A percentile compares a stretch with the other conserved stretches of the same genome.
Evolutionary conservation across 2,113 vertebrate genomes (phyloP).

Genomic region (Psittacula cyanocephala): DNA sequence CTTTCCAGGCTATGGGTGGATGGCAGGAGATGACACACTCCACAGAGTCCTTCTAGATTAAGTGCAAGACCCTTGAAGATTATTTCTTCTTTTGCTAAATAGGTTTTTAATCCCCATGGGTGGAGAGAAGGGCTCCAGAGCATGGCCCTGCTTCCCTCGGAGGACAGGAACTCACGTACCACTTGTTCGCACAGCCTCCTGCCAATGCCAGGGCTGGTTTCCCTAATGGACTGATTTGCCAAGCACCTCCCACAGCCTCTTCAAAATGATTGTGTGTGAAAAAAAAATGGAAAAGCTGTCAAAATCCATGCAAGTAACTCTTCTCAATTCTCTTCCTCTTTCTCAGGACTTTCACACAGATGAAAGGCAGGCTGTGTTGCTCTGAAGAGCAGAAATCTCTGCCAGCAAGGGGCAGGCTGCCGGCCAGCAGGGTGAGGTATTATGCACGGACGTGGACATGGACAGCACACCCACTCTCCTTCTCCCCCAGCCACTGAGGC

Average conservation of each 20-base stretch:
- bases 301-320: neutral
- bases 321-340: neutral
- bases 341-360: neutral
- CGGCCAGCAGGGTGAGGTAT: neutral
- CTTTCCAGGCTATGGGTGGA: neutral
- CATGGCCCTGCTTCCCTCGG: accelerated
- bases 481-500: accelerated
- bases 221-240: accelerated
- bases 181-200: neutral
- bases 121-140: neutral
- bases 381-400: neutral
- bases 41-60: neutral
- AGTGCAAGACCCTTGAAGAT: neutral
- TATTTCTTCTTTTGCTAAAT: neutral
- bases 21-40: neutral
- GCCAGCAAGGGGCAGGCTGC: neutral
- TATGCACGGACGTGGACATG: neutral
- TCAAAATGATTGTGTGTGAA: neutral
- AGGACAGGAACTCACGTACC: accelerated
- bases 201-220: neutral
- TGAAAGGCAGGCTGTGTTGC: neutral
- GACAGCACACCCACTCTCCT: neutral
- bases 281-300: neutral
- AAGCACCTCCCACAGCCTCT: neutral
- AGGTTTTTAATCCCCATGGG: neutral